Evolutionary conservation across 2,797 vertebrate genomes (phyloP).

Genomic region (Hoplostethus atlanticus): DNA sequence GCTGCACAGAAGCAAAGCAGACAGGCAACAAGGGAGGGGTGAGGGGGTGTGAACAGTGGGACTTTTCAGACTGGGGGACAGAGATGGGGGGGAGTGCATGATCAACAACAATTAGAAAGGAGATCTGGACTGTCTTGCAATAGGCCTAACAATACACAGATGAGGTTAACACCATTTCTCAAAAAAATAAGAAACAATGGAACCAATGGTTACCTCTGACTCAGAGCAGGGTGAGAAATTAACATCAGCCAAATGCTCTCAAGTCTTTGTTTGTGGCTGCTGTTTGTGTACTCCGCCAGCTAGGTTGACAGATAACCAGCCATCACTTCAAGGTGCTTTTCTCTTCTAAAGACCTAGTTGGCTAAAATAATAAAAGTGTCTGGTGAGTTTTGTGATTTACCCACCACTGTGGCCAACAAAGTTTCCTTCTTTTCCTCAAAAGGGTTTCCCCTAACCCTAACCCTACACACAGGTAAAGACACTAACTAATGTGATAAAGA

Average conservation of each 20-base stretch:
- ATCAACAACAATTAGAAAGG: conserved; percentile 21
- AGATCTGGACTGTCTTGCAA: conserved; percentile 50
- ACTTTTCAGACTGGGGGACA: conserved; percentile 63
- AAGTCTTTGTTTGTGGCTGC: not conserved
- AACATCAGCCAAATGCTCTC: not conserved
- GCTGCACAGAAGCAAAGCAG: conserved; percentile 52
- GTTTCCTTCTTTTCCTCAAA: not conserved
- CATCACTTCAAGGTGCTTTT: not conserved
- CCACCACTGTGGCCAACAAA: not conserved
- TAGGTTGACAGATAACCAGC: not conserved
- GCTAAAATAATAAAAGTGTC: not conserved
- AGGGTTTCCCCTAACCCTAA: no score
- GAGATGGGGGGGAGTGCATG: conserved; percentile 45
- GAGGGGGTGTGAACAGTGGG: conserved; percentile 60
- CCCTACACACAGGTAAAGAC: not conserved
- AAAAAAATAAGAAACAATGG: conserved; percentile 30
- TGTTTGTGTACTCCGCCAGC: not conserved
- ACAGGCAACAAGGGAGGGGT: conserved; percentile 50
- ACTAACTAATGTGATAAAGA: not conserved
- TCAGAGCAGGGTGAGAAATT: conserved; percentile 3
- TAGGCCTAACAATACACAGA: conserved; percentile 51
- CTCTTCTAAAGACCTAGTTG: not conserved
- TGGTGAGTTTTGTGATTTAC: no score
- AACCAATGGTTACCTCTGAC: conserved; percentile 15
- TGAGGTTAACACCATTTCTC: conserved; percentile 47